These are phyloP conservation scores for Glareola pratincola DNA, from an alignment of 2,113 vertebrate genomes.

Conservation along the genomic window DNA sequence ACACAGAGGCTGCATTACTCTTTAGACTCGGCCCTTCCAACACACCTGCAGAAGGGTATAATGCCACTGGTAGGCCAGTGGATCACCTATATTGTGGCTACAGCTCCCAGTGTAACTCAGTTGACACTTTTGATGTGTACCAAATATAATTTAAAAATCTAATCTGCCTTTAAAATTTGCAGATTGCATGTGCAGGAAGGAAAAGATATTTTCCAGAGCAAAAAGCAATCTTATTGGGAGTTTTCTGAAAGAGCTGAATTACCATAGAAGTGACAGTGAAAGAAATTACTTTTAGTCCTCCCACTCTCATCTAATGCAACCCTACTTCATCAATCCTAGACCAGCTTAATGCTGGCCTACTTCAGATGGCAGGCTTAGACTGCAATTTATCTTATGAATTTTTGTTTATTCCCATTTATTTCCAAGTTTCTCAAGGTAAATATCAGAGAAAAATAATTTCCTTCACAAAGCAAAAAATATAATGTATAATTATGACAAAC, in stretches of 20 bases:
- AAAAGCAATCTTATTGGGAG: neutral
- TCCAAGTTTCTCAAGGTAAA: neutral
- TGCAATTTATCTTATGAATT: neutral
- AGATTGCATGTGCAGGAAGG: neutral
- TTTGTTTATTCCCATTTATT: neutral
- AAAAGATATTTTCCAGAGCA: neutral
- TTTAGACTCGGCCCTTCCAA: neutral
- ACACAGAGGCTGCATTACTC: neutral
- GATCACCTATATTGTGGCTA: neutral
- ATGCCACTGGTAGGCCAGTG: neutral
- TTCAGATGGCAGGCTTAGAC: neutral
- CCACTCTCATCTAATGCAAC: neutral
- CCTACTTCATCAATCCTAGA: neutral
- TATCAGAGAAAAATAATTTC: neutral
- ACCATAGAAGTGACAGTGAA: neutral
- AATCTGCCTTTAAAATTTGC: neutral
- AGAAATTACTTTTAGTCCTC: conserved; percentile 20
- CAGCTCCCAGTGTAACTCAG: neutral
- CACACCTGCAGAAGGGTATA: neutral
- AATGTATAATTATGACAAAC: neutral
- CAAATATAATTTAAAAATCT: neutral
- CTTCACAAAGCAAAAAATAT: neutral
- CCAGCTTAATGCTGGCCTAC: neutral
- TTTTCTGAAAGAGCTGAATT: neutral
- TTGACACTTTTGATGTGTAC: neutral